Conservation (phyloP, 2,113 vertebrate genomes). For the Melanerpes formicivorus region DNA sequence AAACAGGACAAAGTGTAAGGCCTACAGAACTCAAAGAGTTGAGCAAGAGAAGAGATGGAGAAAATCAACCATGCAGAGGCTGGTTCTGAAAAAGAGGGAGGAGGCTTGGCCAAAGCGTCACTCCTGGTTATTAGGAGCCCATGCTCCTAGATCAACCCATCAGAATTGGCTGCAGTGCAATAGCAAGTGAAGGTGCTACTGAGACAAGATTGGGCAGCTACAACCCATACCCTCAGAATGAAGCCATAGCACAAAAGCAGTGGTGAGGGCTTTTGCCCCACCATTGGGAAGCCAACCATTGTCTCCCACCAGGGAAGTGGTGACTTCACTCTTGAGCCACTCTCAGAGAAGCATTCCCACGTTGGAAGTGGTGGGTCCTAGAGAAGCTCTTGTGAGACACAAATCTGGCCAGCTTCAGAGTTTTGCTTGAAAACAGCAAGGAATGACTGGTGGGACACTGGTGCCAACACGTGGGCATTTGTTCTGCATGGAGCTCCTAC, state of each 20-base stretch:
- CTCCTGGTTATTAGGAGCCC: neutral
- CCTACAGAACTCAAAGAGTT: neutral
- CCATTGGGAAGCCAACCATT: fast-evolving
- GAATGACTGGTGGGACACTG: neutral
- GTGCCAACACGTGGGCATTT: neutral
- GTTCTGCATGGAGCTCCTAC: neutral
- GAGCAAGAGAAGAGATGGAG: neutral
- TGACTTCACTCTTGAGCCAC: neutral
- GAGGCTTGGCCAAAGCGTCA: neutral
- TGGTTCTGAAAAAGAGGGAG: neutral
- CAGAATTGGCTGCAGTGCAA: neutral
- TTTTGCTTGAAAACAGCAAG: neutral
- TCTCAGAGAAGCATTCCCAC: neutral
- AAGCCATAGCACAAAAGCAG: neutral
- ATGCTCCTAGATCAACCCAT: neutral
- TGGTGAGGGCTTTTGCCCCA: neutral
- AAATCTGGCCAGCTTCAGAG: neutral
- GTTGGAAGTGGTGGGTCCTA: neutral
- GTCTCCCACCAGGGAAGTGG: neutral
- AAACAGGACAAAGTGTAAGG: neutral
- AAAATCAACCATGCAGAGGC: neutral
- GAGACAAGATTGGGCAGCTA: neutral
- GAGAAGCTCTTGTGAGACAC: neutral
- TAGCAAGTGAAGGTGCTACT: neutral
- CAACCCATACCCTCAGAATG: neutral